These are phyloP conservation scores for Pseudolycoriella hygida DNA, from an alignment of 2,888 invertebrate genomes.

Conservation along the genomic window DNA sequence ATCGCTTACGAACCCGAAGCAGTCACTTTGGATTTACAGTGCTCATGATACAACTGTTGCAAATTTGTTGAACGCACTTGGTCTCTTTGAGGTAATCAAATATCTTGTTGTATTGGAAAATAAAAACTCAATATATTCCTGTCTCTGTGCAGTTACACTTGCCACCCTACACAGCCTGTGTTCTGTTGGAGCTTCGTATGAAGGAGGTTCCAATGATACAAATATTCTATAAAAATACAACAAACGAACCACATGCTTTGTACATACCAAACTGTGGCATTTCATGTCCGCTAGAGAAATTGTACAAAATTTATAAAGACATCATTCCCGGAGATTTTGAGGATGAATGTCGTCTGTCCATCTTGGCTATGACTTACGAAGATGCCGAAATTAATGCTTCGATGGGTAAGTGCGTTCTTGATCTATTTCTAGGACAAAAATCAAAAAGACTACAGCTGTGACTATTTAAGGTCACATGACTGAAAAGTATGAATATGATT, in stretches of 20 bases:
- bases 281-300: slow-evolving; percentile 42
- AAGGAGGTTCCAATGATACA: slow-evolving; percentile 26
- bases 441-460: too few relatives aligned
- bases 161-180: slow-evolving; percentile 49
- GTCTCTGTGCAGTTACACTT: slow-evolving; percentile 30
- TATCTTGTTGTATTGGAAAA: neutral
- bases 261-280: slow-evolving; percentile 44
- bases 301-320: slow-evolving; percentile 38
- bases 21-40: slow-evolving; percentile 54
- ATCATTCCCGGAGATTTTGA: slow-evolving; percentile 29
- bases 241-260: slow-evolving; percentile 37
- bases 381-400: slow-evolving; percentile 2
- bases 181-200: slow-evolving; percentile 50
- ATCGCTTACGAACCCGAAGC: slow-evolving; percentile 28
- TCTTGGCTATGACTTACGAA: slow-evolving; percentile 20
- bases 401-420: neutral
- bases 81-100: slow-evolving; percentile 18
- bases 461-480: too few relatives aligned
- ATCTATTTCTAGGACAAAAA: too few relatives aligned
- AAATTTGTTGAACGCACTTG: slow-evolving; percentile 47
- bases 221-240: slow-evolving; percentile 49
- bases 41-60: slow-evolving; percentile 70
- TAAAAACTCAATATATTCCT: too few relatives aligned
- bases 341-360: slow-evolving; percentile 38
- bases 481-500: too few relatives aligned